Evolutionary conservation across 2,797 vertebrate species (phyloP).

Genomic region (Danio jaintianensis): DNA sequence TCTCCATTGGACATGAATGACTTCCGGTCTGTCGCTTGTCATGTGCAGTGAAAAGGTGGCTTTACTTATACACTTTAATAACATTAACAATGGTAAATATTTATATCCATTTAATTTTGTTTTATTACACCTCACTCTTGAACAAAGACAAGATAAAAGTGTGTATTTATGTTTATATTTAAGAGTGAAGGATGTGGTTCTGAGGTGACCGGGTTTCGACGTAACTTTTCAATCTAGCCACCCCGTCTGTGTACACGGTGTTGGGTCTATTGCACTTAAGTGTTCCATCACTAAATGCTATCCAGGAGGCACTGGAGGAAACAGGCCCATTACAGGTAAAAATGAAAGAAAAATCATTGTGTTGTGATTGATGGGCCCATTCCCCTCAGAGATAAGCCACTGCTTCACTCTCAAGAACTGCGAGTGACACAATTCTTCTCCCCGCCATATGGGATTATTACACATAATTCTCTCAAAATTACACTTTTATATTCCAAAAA

Average conservation of each 20-base stretch:
- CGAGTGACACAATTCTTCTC: conserved; percentile 70
- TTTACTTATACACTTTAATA: too few species aligned
- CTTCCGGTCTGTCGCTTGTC: too few species aligned
- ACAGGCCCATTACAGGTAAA: conserved; percentile 74
- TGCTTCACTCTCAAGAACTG: conserved; percentile 78
- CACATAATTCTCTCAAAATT: conserved; percentile 79
- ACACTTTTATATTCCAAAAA: conserved; percentile 70
- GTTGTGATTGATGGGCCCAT: conserved; percentile 79
- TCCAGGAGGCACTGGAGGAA: conserved; percentile 75
- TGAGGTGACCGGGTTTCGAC: conserved; percentile 53
- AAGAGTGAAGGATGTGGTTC: conserved; percentile 32
- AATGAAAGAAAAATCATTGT: conserved; percentile 76
- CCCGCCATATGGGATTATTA: conserved; percentile 74
- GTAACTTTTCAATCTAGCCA: conserved; percentile 66
- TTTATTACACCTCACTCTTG: conserved; percentile 35
- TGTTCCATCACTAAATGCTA: conserved; percentile 79
- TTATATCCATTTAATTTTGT: conserved; percentile 34
- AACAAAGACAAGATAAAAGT: conserved; percentile 32
- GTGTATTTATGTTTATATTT: conserved; percentile 37
- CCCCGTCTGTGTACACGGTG: conserved; percentile 65
- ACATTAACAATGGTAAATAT: conserved; percentile 43
- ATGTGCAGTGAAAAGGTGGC: too few species aligned
- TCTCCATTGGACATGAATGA: too few species aligned
- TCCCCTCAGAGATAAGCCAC: conserved; percentile 77
- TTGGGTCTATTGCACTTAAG: conserved; percentile 69